A percentile compares a stretch with the other conserved stretches of the same genome.
phyloP scores from a whole-genome alignment of 2,888 invertebrate genomes.

The Spodoptera exigua region DNA sequence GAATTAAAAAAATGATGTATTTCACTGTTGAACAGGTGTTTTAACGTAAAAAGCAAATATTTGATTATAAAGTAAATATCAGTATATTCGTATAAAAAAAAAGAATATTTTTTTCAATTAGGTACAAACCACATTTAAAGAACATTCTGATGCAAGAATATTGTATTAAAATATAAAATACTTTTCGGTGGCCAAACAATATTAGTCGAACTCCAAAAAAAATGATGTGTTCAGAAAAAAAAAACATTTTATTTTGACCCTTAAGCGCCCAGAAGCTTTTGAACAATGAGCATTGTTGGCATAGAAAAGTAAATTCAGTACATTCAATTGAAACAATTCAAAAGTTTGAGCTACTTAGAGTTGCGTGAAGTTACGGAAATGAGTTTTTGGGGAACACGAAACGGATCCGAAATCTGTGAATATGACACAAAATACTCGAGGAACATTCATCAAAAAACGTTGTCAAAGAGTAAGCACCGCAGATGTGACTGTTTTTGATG shows the following conservation, averaged over 20 bases:
- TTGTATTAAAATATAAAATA: too few relatives aligned
- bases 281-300: slow-evolving; percentile 38
- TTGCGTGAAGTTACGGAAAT: slow-evolving; percentile 44
- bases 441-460: slow-evolving; percentile 65
- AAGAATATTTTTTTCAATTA: too few relatives aligned
- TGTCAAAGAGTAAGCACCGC: slow-evolving; percentile 67
- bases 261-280: slow-evolving; percentile 12
- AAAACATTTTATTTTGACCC: not conserved
- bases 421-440: slow-evolving; percentile 59
- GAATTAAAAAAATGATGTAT: too few relatives aligned
- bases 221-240: not conserved
- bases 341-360: slow-evolving; percentile 40
- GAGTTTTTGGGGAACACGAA: slow-evolving; percentile 44
- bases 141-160: too few relatives aligned
- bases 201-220: not conserved
- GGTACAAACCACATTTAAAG: too few relatives aligned
- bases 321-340: slow-evolving; percentile 36
- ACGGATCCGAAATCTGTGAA: slow-evolving; percentile 50
- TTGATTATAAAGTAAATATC: too few relatives aligned
- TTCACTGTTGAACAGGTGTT: not conserved
- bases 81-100: too few relatives aligned
- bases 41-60: too few relatives aligned
- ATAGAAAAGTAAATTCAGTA: slow-evolving; percentile 29
- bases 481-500: slow-evolving; percentile 65
- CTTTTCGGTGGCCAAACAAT: too few relatives aligned